Conservation (phyloP, 2,113 vertebrate species). For the Recurvirostra avosetta region DNA sequence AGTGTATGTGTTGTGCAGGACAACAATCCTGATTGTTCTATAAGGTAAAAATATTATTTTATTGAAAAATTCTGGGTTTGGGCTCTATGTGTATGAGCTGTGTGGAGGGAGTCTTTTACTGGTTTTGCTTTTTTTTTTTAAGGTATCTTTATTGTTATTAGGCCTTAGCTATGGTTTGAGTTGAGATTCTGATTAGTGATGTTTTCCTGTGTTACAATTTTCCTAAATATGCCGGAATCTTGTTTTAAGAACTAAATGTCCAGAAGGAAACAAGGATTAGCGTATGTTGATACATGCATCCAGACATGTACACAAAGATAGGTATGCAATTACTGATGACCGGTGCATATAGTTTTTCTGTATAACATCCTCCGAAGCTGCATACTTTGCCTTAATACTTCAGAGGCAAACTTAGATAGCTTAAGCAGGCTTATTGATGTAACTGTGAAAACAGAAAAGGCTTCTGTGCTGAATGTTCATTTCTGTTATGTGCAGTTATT, state of each 20-base stretch:
- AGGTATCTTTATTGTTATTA: neutral
- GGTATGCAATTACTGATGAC: rapidly evolving
- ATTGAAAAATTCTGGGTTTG: neutral
- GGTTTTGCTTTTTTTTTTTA: neutral
- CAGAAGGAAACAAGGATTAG: neutral
- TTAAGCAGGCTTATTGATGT: neutral
- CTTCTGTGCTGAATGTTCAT: neutral
- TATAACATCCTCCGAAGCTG: neutral
- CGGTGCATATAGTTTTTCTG: rapidly evolving
- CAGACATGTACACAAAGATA: rapidly evolving
- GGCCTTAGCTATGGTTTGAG: neutral
- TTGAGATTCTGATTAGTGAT: neutral
- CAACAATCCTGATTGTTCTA: rapidly evolving
- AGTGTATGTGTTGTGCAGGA: rapidly evolving
- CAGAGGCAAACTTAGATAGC: neutral
- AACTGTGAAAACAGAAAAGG: neutral
- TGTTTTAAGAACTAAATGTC: neutral
- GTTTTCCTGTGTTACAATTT: neutral
- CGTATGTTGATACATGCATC: rapidly evolving
- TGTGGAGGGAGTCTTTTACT: rapidly evolving
- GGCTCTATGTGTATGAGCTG: rapidly evolving
- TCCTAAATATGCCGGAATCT: neutral
- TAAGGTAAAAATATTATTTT: neutral
- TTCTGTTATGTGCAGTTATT: neutral
- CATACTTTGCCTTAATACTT: neutral